Base-by-base conservation (phyloP, 1,140 invertebrate genomes). In the Drosophila leontia region DNA sequence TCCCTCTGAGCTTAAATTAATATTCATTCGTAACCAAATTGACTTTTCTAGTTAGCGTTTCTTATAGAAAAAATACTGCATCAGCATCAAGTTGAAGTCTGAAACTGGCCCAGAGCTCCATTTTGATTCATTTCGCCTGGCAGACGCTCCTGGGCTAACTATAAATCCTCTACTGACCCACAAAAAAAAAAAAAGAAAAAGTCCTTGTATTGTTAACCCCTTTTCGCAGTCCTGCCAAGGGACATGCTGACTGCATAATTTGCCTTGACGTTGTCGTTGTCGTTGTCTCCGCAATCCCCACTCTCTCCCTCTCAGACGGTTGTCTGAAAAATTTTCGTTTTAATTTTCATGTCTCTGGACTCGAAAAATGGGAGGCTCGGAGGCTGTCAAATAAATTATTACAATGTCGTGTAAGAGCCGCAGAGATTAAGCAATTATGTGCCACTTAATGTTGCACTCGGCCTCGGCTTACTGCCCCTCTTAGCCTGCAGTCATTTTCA, bases 341-440 rank as follows among this genome's bases (percentile, higher is more conserved):
- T 85, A 85, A 85, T 85, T 85, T 85, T 75, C 82, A 75, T 86
- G 78, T 81, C 57, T 64, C 47, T 64, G 63, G 65, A 58, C 56
- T 41, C 51, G 13, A 32, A 59, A 67, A 41, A 67, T 48, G 29
- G 47, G 15, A 51, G 53, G 42, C 51, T 55, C 15, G 75, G 67
- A 34, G 55, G 26, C 78, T 91, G 85, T 85, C 74, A 88, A 88
- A 88, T 88, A 88, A 88, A 88, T 88, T 91, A 88, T 88, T 88
- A 85, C 82, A 83, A 88, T 88, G 85, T 88, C 85, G 78, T 88
- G 81, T 82, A 88, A 88, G 88, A 88, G 86, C 85, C 85, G 82
- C 85, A 88, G 86, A 90, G 86, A 90, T 90, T 90, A 90, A 90
- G 85, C 85, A 90, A 90, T 90, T 90, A 90, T 90, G 85, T 82